These are phyloP conservation scores for Nannobrachium achirus DNA, from an alignment of 2,113 vertebrate genomes.

Conservation along the genomic window DNA sequence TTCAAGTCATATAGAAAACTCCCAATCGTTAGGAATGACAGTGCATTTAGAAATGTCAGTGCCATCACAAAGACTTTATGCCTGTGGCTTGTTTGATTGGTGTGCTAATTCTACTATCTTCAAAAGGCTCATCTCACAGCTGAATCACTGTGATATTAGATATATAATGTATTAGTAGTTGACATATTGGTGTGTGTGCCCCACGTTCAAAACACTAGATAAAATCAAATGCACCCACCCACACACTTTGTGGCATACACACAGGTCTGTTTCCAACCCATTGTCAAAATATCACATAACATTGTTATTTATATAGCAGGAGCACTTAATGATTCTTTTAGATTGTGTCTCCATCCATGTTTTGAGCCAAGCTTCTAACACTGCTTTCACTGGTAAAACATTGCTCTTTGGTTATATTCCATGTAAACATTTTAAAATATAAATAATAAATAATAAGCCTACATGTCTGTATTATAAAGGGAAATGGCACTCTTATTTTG, in stretches of 20 bases:
- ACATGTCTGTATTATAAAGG: not conserved
- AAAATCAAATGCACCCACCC: slow-evolving; percentile 21
- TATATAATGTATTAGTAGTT: slow-evolving; percentile 55
- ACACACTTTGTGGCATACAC: not conserved
- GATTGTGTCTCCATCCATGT: slow-evolving; percentile 5
- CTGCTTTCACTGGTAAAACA: too few relatives aligned
- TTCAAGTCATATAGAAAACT: slow-evolving; percentile 6
- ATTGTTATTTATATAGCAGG: slow-evolving; percentile 1
- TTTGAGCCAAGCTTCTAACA: slow-evolving; percentile 3
- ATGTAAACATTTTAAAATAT: too few relatives aligned
- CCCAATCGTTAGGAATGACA: not conserved
- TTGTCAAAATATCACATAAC: slow-evolving; percentile 1
- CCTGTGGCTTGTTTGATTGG: not conserved
- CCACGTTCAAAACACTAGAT: slow-evolving; percentile 28
- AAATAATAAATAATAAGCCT: not conserved
- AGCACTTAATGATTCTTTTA: too few relatives aligned
- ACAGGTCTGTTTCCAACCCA: not conserved
- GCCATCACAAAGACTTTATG: not conserved
- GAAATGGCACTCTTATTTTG: not conserved
- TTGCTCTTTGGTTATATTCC: too few relatives aligned
- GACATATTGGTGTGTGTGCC: slow-evolving; percentile 51
- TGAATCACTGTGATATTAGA: slow-evolving; percentile 39
- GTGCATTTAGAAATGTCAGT: not conserved
- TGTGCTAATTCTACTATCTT: slow-evolving; percentile 40
- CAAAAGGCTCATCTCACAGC: slow-evolving; percentile 35